Evolutionary conservation across 2,797 vertebrate species (phyloP).

Genomic region (Salarias fasciatus): DNA sequence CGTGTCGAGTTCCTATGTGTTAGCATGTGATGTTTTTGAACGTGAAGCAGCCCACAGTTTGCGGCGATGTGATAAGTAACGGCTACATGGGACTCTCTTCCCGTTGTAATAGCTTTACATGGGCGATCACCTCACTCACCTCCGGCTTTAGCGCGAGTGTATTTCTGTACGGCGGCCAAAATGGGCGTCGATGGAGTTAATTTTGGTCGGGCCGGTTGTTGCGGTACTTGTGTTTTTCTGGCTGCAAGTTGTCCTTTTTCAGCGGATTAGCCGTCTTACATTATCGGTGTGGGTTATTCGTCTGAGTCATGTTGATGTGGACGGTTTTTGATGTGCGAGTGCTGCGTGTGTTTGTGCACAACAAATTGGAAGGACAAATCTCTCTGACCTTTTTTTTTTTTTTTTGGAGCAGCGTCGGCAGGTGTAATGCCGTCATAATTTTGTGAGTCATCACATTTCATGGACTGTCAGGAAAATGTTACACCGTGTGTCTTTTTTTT

Average conservation of each 20-base stretch:
- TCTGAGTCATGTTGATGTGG: constrained; percentile 70
- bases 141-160: constrained; percentile 25
- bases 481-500: neutral
- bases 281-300: constrained; percentile 62
- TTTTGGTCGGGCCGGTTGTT: constrained; percentile 46
- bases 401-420: constrained; percentile 25
- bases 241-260: constrained; percentile 35
- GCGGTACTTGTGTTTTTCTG: constrained; percentile 33
- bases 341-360: constrained; percentile 27
- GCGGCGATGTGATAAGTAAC: neutral
- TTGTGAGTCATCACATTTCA: constrained; percentile 31
- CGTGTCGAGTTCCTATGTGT: constrained; percentile 37
- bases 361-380: constrained; percentile 39
- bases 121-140: constrained; percentile 22
- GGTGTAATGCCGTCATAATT: constrained; percentile 28
- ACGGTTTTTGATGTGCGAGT: constrained; percentile 56
- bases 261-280: constrained; percentile 62
- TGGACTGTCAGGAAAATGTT: constrained; percentile 1
- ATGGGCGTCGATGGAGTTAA: constrained; percentile 38
- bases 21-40: constrained; percentile 26
- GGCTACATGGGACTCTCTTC: constrained; percentile 1
- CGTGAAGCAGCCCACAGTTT: constrained; percentile 33
- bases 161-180: constrained; percentile 27
- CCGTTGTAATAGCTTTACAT: constrained; percentile 21
- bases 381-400: constrained; percentile 50